Percentiles rank a stretch among this genome's conserved stretches.
Conservation (phyloP, 2,797 vertebrate genomes). For the Pipistrellus kuhlii region DNA sequence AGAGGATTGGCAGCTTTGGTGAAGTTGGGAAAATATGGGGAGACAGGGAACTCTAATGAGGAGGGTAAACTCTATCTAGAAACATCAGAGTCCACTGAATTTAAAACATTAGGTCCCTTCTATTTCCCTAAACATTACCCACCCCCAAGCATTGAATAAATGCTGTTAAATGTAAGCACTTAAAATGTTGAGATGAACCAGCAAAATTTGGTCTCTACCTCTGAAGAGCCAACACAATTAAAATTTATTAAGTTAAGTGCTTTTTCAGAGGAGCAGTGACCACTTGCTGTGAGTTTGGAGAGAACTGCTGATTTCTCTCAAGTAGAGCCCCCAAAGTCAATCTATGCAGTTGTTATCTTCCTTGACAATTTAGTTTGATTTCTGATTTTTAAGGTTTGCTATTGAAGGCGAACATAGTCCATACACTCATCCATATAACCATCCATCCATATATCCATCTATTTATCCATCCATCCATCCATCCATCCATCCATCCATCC, state of each 20-base stretch:
- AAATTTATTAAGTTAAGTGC: not conserved
- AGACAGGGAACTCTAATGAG: not conserved
- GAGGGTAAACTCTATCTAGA: not conserved
- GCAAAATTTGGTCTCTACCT: not conserved
- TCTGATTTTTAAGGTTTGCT: not conserved
- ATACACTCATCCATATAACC: too few relatives aligned
- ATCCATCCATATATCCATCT: too few relatives aligned
- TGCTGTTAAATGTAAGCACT: not conserved
- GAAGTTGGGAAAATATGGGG: not conserved
- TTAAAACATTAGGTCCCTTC: not conserved
- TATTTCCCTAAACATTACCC: not conserved
- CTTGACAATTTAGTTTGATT: not conserved
- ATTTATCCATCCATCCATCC: too few relatives aligned
- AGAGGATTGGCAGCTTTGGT: not conserved
- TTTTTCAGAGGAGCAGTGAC: not conserved
- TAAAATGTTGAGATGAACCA: not conserved
- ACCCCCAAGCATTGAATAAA: not conserved
- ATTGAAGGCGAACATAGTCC: not conserved
- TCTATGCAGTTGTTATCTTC: not conserved
- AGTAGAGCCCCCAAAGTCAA: not conserved
- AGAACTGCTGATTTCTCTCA: not conserved
- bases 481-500: too few relatives aligned
- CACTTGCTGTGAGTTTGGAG: not conserved
- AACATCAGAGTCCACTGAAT: not conserved
- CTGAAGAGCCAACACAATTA: not conserved